These are phyloP conservation scores for Myotis brandtii DNA, from an alignment of 2,113 vertebrate species.

Conservation along the genomic window DNA sequence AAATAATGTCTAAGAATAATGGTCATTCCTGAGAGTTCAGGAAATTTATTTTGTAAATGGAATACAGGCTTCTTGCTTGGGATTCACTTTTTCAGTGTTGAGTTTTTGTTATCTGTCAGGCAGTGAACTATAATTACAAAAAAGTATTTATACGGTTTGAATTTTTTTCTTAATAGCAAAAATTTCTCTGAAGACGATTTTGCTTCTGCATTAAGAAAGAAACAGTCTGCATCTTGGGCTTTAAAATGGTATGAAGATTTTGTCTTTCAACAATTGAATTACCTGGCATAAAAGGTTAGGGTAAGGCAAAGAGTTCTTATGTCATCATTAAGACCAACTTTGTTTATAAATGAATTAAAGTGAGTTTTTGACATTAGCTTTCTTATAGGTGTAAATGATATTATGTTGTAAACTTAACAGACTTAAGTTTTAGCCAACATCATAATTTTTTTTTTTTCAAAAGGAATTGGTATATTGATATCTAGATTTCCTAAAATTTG, in stretches of 20 bases:
- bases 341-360: constrained; percentile 48
- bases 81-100: neutral
- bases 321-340: neutral
- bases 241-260: constrained; percentile 93
- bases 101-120: neutral
- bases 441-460: constrained; percentile 42
- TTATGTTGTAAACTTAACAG: neutral
- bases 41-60: neutral
- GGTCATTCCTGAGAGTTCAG: neutral
- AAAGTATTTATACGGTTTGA: constrained; percentile 36
- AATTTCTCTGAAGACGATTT: constrained; percentile 95
- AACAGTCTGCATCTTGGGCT: constrained; percentile 97
- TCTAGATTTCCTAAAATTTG: constrained; percentile 11
- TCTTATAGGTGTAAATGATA: neutral
- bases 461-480: neutral
- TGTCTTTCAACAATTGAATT: neutral
- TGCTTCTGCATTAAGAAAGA: constrained; percentile 93
- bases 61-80: constrained; percentile 15
- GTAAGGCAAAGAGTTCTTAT: neutral
- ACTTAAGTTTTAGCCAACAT: constrained; percentile 40
- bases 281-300: constrained; percentile 18
- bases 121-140: neutral
- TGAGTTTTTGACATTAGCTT: constrained; percentile 10
- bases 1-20: neutral
- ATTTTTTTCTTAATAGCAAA: constrained; percentile 86